Evolutionary conservation across 2,113 vertebrate genomes (phyloP).

Genomic region (Gnathonemus longibarbis): DNA sequence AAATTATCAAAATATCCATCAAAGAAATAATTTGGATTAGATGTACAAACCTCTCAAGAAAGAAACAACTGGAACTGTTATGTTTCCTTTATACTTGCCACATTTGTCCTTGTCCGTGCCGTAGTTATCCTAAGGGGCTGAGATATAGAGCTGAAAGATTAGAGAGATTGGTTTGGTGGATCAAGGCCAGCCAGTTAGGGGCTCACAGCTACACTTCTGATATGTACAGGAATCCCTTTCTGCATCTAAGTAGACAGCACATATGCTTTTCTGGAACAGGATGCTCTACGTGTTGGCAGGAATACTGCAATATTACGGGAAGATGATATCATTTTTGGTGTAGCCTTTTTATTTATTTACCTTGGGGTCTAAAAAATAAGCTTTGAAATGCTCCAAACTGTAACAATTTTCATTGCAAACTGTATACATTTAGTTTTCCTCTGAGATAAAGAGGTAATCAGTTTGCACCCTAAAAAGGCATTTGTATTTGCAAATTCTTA

Average conservation of each 20-base stretch:
- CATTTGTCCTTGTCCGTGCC: background rate
- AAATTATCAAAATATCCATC: background rate
- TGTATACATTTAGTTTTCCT: background rate
- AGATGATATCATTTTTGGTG: background rate
- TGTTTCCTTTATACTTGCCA: background rate
- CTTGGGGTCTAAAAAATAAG: background rate
- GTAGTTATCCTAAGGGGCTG: background rate
- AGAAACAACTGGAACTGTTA: background rate
- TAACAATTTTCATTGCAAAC: background rate
- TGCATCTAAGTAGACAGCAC: background rate
- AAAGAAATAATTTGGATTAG: background rate
- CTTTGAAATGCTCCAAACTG: background rate
- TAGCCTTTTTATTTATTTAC: background rate
- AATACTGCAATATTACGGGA: background rate
- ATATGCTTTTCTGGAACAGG: background rate
- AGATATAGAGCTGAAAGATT: constrained; percentile 30
- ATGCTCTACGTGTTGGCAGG: background rate
- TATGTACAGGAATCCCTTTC: background rate
- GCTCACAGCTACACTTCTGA: background rate
- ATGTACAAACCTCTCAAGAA: background rate
- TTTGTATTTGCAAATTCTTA: background rate
- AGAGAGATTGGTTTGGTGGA: constrained; percentile 22
- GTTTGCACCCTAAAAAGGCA: background rate
- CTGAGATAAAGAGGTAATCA: background rate
- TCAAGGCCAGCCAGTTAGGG: background rate